Conservation (phyloP, 2,113 vertebrate species). For the Brachypodius melanocephalos region DNA sequence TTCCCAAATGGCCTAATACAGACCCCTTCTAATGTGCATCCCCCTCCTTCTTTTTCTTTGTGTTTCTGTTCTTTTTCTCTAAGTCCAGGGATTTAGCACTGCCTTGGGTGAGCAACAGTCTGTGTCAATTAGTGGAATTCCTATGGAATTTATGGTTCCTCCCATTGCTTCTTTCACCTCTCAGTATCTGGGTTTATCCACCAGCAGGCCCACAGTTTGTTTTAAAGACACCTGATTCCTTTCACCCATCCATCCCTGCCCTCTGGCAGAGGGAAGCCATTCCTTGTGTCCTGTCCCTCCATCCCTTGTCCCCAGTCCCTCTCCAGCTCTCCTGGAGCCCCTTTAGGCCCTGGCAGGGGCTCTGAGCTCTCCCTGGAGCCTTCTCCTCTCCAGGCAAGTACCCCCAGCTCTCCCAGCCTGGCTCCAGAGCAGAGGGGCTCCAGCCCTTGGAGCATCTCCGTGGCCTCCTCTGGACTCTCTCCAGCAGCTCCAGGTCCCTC, state of each 20-base stretch:
- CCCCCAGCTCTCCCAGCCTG: neutral
- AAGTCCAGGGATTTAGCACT: neutral
- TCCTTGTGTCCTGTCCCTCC: neutral
- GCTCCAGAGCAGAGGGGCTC: neutral
- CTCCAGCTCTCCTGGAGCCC: neutral
- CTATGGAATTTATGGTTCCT: neutral
- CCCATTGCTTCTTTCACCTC: neutral
- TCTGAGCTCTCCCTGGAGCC: neutral
- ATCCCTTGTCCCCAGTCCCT: neutral
- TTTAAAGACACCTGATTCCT: neutral
- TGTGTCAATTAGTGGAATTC: neutral
- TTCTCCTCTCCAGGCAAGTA: neutral
- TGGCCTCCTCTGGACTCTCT: fast-evolving
- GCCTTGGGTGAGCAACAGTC: neutral
- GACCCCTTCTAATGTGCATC: no score
- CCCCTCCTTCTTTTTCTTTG: neutral
- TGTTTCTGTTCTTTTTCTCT: neutral
- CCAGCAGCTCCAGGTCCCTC: neutral
- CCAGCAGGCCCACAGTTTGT: neutral
- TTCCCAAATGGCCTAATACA: neutral
- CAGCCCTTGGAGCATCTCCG: fast-evolving
- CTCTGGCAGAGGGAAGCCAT: neutral
- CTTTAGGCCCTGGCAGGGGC: neutral
- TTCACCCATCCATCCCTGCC: neutral
- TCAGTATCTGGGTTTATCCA: neutral